Evolutionary conservation across 2,113 vertebrate species (phyloP).

Genomic region (Barnardius zonarius): DNA sequence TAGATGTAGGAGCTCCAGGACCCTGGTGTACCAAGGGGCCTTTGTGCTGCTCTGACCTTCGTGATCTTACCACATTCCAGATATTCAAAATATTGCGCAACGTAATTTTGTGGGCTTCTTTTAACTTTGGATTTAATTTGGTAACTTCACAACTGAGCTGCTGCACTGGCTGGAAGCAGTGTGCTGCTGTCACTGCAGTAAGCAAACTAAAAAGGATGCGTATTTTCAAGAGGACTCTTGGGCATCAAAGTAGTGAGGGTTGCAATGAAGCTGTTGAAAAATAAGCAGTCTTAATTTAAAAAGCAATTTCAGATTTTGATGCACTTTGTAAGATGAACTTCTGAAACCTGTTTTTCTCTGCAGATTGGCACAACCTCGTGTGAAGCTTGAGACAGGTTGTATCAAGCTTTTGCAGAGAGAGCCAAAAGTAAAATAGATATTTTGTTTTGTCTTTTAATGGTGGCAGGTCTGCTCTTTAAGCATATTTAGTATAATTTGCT

Average conservation of each 20-base stretch:
- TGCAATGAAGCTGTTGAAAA: background rate
- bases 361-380: background rate
- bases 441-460: background rate
- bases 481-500: background rate
- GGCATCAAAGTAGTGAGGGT: background rate
- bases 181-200: background rate
- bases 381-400: background rate
- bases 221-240: background rate
- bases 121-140: background rate
- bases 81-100: background rate
- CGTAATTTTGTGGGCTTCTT: background rate
- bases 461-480: background rate
- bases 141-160: background rate
- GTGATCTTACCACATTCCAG: fast-evolving
- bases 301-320: background rate
- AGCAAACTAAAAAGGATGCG: background rate
- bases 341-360: background rate
- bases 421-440: background rate
- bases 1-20: background rate
- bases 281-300: background rate
- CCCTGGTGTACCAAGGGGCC: background rate
- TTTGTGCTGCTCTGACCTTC: background rate
- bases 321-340: background rate
- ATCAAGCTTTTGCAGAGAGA: background rate
- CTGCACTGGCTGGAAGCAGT: background rate